phyloP scores from a whole-genome alignment of 1,140 invertebrate genomes.

The Aphaenogaster floridana region DNA sequence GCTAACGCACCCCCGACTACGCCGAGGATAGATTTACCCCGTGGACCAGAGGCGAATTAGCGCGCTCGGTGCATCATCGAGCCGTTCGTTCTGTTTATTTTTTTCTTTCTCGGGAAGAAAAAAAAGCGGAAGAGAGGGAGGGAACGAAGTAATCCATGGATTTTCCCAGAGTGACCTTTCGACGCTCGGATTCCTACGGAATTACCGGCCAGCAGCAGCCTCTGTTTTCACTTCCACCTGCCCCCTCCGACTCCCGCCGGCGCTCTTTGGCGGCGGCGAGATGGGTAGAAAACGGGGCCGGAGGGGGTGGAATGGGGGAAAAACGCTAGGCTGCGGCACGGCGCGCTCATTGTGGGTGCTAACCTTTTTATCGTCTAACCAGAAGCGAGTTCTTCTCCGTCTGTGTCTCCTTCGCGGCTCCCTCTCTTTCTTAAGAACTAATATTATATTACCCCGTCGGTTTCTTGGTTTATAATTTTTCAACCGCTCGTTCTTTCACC shows the following conservation, averaged over 20 bases:
- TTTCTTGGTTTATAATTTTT: constrained; percentile 85
- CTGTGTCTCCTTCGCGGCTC: constrained; percentile 49
- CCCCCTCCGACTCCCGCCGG: background rate
- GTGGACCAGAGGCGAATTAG: constrained; percentile 22
- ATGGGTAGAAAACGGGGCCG: background rate
- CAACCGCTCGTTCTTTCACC: constrained; percentile 55
- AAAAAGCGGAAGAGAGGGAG: constrained; percentile 36
- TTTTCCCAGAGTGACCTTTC: constrained; percentile 63
- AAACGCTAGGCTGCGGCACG: constrained; percentile 46
- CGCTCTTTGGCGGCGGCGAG: constrained; percentile 31
- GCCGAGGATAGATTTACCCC: constrained; percentile 39
- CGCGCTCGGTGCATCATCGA: constrained; percentile 40
- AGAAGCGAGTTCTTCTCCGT: constrained; percentile 66
- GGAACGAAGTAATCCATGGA: constrained; percentile 60
- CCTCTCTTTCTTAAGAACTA: constrained; percentile 64
- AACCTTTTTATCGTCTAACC: constrained; percentile 81
- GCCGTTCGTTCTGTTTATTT: constrained; percentile 31
- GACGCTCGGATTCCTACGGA: constrained; percentile 50
- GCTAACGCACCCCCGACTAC: constrained; percentile 2
- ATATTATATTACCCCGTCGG: constrained; percentile 86
- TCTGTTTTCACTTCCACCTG: constrained; percentile 48
- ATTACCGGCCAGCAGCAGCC: constrained; percentile 36
- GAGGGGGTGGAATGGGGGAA: background rate
- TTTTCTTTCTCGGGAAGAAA: constrained; percentile 12
- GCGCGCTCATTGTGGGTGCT: constrained; percentile 80